Evolutionary conservation across 2,888 invertebrate genomes (phyloP).

Genomic region (Lycia hirtaria): DNA sequence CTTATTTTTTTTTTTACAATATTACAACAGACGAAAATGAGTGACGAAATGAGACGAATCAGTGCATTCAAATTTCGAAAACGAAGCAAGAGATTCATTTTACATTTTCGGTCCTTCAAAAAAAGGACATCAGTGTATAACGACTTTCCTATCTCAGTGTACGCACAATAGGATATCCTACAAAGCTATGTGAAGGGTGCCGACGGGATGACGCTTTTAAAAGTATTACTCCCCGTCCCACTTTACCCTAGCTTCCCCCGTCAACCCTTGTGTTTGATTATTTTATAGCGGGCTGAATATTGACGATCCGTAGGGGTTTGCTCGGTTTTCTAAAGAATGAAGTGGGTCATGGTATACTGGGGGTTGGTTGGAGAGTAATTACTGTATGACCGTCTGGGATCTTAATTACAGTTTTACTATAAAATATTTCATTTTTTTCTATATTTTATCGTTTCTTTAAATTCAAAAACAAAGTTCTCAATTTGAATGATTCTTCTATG

Average conservation of each 20-base stretch:
- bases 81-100: constrained; percentile 23
- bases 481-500: too few relatives aligned
- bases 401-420: neutral
- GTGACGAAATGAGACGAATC: neutral
- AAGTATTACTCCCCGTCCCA: constrained; percentile 69
- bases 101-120: constrained; percentile 42
- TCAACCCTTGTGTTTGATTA: constrained; percentile 65
- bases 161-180: constrained; percentile 69
- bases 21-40: too few relatives aligned
- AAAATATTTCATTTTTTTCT: too few relatives aligned
- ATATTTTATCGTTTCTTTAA: too few relatives aligned
- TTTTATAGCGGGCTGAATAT: constrained; percentile 62
- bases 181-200: constrained; percentile 68
- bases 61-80: constrained; percentile 11
- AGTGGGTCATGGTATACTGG: constrained; percentile 32
- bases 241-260: constrained; percentile 46
- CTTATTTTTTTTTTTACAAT: too few relatives aligned
- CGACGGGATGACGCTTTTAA: constrained; percentile 77
- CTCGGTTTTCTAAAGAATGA: constrained; percentile 44
- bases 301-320: constrained; percentile 54
- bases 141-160: constrained; percentile 61
- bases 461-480: too few relatives aligned
- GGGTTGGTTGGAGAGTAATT: constrained; percentile 22
- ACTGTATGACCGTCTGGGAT: constrained; percentile 8
- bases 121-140: constrained; percentile 50